Base-by-base conservation (phyloP, 2,888 invertebrate genomes). In the Rotaria magnacalcarata region DNA sequence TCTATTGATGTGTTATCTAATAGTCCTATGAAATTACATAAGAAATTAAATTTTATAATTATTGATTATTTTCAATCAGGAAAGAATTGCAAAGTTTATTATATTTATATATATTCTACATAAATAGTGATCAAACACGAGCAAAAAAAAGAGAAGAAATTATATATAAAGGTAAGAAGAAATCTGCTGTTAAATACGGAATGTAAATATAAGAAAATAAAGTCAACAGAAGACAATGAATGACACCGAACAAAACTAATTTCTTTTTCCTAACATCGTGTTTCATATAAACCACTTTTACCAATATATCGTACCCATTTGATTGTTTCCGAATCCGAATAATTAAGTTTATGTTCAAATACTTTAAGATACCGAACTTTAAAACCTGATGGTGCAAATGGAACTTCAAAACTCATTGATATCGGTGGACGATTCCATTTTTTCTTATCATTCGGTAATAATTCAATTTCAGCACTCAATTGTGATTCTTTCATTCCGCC, bases 291-390 rank as follows among this genome's bases (percentile, higher is more conserved):
- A 87, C 99, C 99, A 91, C 97, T 98, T 90, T 97, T 94, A 84
- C 99, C 99, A 90, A 99, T 99, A 92, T 99, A 99, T 54, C 99
- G 94, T 88, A 99, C 99, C 99, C 99, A 99, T 94, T 99, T 99
- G 91, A 99, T 98, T 88, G 99, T 99, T 91, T 99, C 99, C 90
- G 99, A 98, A 92, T 99, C 99, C 2, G 97, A 98, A 92, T 99
- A 99, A 93, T 99, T 99, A 89, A 99, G 93, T 91, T 99, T 99
- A 0, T 98, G 96, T 92, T 99, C 99, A 90, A 99, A 99, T 88
- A 99, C 99, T 92, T 99, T 99, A 90, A 99, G 92, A 92, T 99
- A 99, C 74, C 99, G 95, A 87, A 99, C 99, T 93, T 99, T 99
- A 91, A 99, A 97, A 1, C 99, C 99, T 85, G 98, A 99, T 10